Conservation (phyloP, 2,888 invertebrate species). For the Drosophila paramelanica region DNA sequence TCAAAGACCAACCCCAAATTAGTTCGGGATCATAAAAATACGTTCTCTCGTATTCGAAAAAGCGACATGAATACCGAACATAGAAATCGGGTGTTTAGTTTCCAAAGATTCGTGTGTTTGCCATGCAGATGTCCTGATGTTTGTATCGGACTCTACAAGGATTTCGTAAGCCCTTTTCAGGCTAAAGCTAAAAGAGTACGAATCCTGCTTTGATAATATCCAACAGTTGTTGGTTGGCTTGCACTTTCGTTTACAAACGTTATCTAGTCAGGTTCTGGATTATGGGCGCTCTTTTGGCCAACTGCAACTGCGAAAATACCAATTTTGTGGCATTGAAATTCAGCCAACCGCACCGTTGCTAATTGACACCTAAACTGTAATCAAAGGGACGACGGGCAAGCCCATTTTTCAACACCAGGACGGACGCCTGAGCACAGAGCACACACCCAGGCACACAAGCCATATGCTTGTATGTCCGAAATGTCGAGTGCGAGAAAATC, state of each 20-base stretch:
- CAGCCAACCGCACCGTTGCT: constrained; percentile 78
- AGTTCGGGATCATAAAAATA: constrained; percentile 73
- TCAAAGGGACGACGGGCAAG: constrained; percentile 61
- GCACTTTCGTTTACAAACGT: constrained; percentile 4
- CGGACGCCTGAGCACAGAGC: constrained; percentile 23
- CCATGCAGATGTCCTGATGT: not conserved
- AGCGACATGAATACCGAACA: constrained; percentile 1
- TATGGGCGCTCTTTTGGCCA: constrained; percentile 6
- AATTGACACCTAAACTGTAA: constrained; percentile 81
- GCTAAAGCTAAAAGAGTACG: not conserved
- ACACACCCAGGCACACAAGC: constrained; percentile 34
- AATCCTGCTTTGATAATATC: constrained; percentile 14
- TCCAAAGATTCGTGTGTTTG: not conserved
- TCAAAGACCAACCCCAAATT: constrained; percentile 73
- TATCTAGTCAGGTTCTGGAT: constrained; percentile 14
- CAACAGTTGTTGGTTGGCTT: constrained; percentile 6
- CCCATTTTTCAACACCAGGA: constrained; percentile 59
- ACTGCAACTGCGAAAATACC: constrained; percentile 34
- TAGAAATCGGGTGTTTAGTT: not conserved
- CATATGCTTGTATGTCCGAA: constrained; percentile 26
- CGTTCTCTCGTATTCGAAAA: constrained; percentile 3
- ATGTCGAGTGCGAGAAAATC: constrained; percentile 46
- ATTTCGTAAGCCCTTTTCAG: not conserved
- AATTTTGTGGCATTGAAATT: constrained; percentile 61
- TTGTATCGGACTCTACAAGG: not conserved